Evolutionary conservation across 2,113 vertebrate species (phyloP).

Genomic region (Brachypteracias leptosomus): DNA sequence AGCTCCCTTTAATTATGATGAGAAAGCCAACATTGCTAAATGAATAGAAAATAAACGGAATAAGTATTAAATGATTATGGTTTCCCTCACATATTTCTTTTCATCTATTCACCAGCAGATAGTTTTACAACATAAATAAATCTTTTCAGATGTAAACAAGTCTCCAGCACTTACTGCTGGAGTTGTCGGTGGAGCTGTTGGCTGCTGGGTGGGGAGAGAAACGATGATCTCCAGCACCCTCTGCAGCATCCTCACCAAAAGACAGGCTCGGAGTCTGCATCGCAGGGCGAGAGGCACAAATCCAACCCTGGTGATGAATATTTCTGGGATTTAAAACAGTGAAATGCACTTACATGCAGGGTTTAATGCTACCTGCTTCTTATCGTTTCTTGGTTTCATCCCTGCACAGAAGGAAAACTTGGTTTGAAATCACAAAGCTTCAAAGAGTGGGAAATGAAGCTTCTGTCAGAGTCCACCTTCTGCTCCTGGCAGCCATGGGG

Average conservation of each 20-base stretch:
- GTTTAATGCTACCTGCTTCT: not conserved
- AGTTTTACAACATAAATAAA: constrained; percentile 60
- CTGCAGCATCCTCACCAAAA: not conserved
- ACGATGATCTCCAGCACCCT: constrained; percentile 5
- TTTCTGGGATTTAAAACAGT: not conserved
- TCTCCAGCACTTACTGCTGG: not conserved
- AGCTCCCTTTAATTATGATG: constrained; percentile 65
- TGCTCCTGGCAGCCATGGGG: rapidly evolving
- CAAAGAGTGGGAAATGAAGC: rapidly evolving
- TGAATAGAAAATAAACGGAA: constrained; percentile 66
- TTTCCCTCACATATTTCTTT: constrained; percentile 59
- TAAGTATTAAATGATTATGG: constrained; percentile 60
- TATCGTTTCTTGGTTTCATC: not conserved
- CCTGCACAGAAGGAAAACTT: not conserved
- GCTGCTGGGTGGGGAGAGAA: not conserved
- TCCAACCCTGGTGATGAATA: rapidly evolving
- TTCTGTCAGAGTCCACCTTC: rapidly evolving
- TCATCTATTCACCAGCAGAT: constrained; percentile 38
- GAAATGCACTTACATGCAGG: not conserved
- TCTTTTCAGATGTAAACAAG: constrained; percentile 46
- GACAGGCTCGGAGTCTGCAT: rapidly evolving
- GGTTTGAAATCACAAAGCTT: not conserved
- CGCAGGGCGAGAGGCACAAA: rapidly evolving
- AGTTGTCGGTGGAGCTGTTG: not conserved
- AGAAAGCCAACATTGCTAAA: constrained; percentile 60